A percentile compares a stretch with the other conserved stretches of the same genome.
Evolutionary conservation across 2,797 vertebrate genomes (phyloP).

Genomic region (Enteromius radiatus): DNA sequence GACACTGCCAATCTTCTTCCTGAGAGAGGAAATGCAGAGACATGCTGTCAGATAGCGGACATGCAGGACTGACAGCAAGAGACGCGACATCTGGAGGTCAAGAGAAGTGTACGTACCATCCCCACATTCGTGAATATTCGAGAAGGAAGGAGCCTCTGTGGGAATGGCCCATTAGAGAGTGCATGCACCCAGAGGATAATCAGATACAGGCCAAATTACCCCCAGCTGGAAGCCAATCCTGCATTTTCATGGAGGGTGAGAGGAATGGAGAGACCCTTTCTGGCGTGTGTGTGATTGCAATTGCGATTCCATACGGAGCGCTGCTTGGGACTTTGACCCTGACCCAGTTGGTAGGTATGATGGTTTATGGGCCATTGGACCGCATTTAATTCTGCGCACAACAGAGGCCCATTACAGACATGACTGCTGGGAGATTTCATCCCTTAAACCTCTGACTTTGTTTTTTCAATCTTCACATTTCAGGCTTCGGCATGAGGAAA

Average conservation of each 20-base stretch:
- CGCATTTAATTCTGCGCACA: conserved; percentile 51
- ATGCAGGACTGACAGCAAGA: conserved; percentile 65
- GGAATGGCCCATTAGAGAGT: conserved; percentile 56
- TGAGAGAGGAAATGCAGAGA: conserved; percentile 24
- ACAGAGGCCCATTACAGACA: conserved; percentile 46
- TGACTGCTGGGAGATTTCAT: conserved; percentile 38
- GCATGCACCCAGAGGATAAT: conserved; percentile 59
- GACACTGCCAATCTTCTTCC: conserved; percentile 34
- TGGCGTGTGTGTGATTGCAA: conserved; percentile 34
- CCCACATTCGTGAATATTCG: conserved; percentile 52
- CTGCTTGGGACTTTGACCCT: conserved; percentile 52
- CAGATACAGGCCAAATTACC: conserved; percentile 55
- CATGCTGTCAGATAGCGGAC: conserved; percentile 63
- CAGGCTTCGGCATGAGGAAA: conserved; percentile 3
- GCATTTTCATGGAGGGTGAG: conserved; percentile 39
- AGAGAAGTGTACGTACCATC: conserved; percentile 66
- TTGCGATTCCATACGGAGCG: conserved; percentile 49
- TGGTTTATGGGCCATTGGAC: conserved; percentile 55
- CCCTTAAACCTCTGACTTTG: conserved; percentile 41
- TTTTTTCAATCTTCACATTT: conserved; percentile 46
- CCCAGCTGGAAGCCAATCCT: conserved; percentile 57
- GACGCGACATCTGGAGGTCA: conserved; percentile 69
- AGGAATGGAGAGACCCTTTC: conserved; percentile 37
- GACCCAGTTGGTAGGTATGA: conserved; percentile 49
- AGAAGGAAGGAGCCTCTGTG: conserved; percentile 35